These are phyloP conservation scores for Glossophaga mutica DNA, from an alignment of 2,797 vertebrate genomes.

Conservation along the genomic window DNA sequence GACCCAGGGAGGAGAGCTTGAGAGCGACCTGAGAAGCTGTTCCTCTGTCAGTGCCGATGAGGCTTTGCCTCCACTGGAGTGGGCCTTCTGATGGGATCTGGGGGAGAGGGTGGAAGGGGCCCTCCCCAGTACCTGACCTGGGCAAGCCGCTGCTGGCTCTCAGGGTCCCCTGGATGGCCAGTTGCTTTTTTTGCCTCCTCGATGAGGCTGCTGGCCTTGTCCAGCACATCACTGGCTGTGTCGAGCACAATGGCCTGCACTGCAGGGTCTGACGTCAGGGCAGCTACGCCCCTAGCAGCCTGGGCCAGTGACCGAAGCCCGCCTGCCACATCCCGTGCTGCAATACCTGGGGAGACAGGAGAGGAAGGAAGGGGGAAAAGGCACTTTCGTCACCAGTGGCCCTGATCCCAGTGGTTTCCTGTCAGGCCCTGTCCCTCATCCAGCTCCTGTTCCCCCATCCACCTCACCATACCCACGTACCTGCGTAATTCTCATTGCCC, in stretches of 20 bases:
- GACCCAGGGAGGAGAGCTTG: background rate
- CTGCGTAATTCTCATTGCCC: constrained; percentile 98
- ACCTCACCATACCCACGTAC: constrained; percentile 72
- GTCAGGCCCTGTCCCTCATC: background rate
- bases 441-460: background rate
- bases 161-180: constrained; percentile 91
- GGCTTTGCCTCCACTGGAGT: background rate
- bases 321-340: constrained; percentile 95
- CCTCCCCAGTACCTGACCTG: constrained; percentile 84
- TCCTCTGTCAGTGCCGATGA: background rate
- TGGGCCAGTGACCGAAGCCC: constrained; percentile 92
- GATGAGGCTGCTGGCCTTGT: constrained; percentile 95
- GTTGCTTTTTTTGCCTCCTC: constrained; percentile 95
- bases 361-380: background rate
- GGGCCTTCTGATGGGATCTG: background rate
- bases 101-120: background rate
- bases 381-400: background rate
- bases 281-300: constrained; percentile 91
- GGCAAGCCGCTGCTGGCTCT: constrained; percentile 94
- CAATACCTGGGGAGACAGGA: constrained; percentile 86
- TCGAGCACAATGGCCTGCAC: constrained; percentile 91
- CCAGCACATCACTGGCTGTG: constrained; percentile 92
- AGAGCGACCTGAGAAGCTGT: background rate
- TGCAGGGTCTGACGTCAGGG: constrained; percentile 85
- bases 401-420: background rate